Evolutionary conservation across 92 coral and sea anemone genomes (phyloP), one percentile per base, ranked within the genome.

Genomic region (Actinostola sp.): DNA sequence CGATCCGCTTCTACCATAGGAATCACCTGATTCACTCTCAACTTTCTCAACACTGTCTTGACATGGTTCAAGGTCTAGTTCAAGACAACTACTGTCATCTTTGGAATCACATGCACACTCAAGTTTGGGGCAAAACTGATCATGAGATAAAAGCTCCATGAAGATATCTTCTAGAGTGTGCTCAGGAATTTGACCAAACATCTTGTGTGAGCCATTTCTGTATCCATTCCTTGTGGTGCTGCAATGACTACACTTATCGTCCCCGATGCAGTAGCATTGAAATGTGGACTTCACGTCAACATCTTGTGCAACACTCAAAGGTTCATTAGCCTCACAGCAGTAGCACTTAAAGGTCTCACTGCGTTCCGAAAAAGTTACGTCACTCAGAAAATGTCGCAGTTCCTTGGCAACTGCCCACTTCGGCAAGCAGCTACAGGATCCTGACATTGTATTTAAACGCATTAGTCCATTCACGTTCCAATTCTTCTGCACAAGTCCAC

Each of bases 1-100:
- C 11, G 96, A 90, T 17, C 90, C 85, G 61, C 88, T 87, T 26
- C 92, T 87, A 21, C 92, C 92, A 83, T 76, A 80, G 16, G 87
- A 83, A 0, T 86, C 87, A n/a, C 73, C 66, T 0, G 87, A 77
- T 31, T 86, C 96, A 21, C 76, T 63, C 36, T 60, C 57, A 63
- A 9, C 39, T 52, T 36, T 58, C 30, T 46, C 66, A 15, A 32
- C 58, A n/a, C 62, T 76, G 6, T 53, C 66, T 16, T 84, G 82
- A 0, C 26, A 20, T 19, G 69, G 43, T 26, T 83, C 96, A 16
- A 59, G 26, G 19, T 89, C 91, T 27, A 86, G 41, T 11, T 84
- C 88, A 14, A 82, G 28, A 45, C 89, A 77, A 64, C 89, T 86
- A 59, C 72, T 76, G 53, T 84, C 64, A 38, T 86, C 89, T 9